A percentile compares a stretch with the other conserved stretches of the same genome.
These are phyloP conservation scores for Melanchra persicariae DNA, from an alignment of 2,888 invertebrate species.

Conservation along the genomic window DNA sequence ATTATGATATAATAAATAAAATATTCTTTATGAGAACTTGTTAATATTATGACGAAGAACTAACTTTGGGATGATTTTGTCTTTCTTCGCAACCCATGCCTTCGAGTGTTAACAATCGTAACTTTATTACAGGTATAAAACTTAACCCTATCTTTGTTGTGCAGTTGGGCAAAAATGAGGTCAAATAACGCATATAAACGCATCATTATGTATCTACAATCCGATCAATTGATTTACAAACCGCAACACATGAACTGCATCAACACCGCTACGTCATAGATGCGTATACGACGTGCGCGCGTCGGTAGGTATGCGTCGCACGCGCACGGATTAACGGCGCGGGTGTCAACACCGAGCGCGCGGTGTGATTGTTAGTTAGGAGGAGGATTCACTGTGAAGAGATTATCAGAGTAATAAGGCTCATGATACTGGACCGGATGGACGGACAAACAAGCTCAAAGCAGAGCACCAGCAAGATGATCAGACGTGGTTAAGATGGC, in stretches of 20 bases:
- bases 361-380: constrained; percentile 23
- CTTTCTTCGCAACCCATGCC: no score
- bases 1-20: no score
- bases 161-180: not conserved
- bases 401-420: not conserved
- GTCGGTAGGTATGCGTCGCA: constrained; percentile 56
- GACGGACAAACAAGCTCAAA: no score
- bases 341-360: constrained; percentile 62
- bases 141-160: not conserved
- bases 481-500: no score
- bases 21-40: no score
- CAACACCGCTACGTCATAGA: constrained; percentile 12
- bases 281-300: constrained; percentile 6
- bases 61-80: no score
- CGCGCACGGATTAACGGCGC: constrained; percentile 63
- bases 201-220: not conserved
- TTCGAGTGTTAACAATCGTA: no score
- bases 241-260: constrained; percentile 2
- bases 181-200: not conserved
- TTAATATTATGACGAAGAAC: no score
- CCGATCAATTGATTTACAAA: constrained; percentile 13
- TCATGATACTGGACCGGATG: no score
- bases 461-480: no score
- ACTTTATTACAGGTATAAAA: not conserved
- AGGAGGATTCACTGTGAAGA: constrained; percentile 19